Base-by-base conservation (phyloP, 2,888 invertebrate species). In the Parelbella ahira region DNA sequence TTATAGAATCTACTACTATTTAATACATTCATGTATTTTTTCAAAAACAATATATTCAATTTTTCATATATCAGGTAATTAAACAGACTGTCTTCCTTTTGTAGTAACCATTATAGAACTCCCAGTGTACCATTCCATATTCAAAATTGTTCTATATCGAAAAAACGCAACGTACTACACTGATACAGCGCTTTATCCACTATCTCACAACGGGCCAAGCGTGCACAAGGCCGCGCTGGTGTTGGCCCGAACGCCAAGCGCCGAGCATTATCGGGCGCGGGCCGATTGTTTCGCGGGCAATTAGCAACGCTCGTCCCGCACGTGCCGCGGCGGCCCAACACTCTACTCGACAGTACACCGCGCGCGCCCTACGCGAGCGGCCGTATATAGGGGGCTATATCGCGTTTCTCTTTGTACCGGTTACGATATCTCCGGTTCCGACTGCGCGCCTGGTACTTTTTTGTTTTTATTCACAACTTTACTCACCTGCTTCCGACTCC, bases 251-350 rank as follows among this genome's bases (percentile, higher is more conserved):
- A 32, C 39, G 32, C 33, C 36, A 25, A 58, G 58, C 39, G 25
- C 64, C 54, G 57, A 60, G 62, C 60, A 66, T 73, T 68, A 73
- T 67, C 69, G 59, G 57, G 53, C 53, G 56, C 51, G 71, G 66
- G 63, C 66, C 78, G 80, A 81, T 80, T 81, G 84, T 84, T 86
- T 86, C 75, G 87, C 79, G 84, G 82, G 76, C 83, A 83, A 86
- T 83, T 84, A 86, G 86, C 77, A 69, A 45, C 58, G 51, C 30
- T 44, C 47, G 48, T 47, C 42, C 51, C 62, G 82, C 77, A 77
- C 83, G 82, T 72, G 76, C 74, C 72, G 42, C 28, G 28, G 28
- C 54, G 67, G 62, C 64, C 66, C 68, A 54, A 45, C 56, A 59
- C 75, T 72, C 72, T 68, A 27, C 44, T 27, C 32, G 29, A 30